Conservation (phyloP, 2,797 vertebrate genomes). For the Leptoclinus maculatus region DNA sequence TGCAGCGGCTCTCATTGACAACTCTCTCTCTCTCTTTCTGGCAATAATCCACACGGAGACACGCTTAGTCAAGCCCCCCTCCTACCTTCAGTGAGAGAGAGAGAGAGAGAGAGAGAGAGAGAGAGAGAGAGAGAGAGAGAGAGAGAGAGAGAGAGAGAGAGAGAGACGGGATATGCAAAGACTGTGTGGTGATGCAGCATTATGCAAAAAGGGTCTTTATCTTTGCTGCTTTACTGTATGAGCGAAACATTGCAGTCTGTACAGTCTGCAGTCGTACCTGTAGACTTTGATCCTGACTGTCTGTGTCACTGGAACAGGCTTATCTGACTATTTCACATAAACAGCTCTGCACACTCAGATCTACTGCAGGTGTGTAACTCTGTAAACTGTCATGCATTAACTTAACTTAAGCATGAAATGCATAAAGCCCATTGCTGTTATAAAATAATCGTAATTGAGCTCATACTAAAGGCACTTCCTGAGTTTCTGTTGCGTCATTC, state of each 20-base stretch:
- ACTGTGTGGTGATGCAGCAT: conserved; percentile 66
- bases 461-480: conserved; percentile 53
- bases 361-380: background rate
- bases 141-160: conserved; percentile 7
- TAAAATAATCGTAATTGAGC: background rate
- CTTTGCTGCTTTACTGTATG: background rate
- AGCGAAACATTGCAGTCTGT: background rate
- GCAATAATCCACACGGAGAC: conserved; percentile 41
- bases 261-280: conserved; percentile 21
- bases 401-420: background rate
- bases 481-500: conserved; percentile 32
- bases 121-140: conserved; percentile 16
- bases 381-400: background rate
- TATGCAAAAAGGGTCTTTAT: conserved; percentile 70
- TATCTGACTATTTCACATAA: conserved; percentile 55
- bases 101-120: conserved; percentile 26
- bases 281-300: conserved; percentile 74
- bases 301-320: conserved; percentile 46
- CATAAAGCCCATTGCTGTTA: background rate
- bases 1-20: conserved; percentile 31
- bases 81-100: conserved; percentile 24
- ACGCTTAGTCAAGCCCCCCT: conserved; percentile 45
- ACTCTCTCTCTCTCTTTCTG: conserved; percentile 23
- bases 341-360: conserved; percentile 11
- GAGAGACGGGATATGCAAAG: conserved; percentile 66